These are phyloP conservation scores for Mercenaria mercenaria DNA, from an alignment of 1,140 invertebrate genomes.

Conservation along the genomic window DNA sequence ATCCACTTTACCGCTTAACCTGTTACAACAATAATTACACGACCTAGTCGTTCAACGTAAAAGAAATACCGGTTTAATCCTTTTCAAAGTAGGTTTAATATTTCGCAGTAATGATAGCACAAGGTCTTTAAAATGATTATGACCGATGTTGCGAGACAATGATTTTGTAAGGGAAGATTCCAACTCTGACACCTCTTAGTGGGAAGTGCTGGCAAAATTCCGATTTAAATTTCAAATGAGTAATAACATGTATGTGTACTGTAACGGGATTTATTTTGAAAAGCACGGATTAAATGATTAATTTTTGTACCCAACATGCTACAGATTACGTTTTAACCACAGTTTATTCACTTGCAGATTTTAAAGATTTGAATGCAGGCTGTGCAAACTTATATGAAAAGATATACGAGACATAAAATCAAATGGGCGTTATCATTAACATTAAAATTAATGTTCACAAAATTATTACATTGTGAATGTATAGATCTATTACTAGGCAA, in stretches of 20 bases:
- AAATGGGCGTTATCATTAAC: too few species aligned
- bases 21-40: neutral
- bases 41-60: neutral
- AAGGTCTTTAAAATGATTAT: neutral
- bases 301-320: neutral
- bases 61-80: neutral
- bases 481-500: too few species aligned
- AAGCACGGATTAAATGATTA: neutral
- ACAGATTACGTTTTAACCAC: neutral
- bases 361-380: too few species aligned
- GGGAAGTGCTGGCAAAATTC: neutral
- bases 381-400: too few species aligned
- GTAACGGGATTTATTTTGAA: neutral
- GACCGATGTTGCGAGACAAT: neutral
- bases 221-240: neutral
- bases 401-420: too few species aligned
- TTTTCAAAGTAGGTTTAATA: neutral
- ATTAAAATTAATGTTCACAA: too few species aligned
- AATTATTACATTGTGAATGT: too few species aligned
- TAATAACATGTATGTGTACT: neutral
- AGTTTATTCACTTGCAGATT: too few species aligned
- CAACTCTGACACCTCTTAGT: neutral
- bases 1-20: neutral
- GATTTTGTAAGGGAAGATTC: neutral
- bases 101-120: neutral